Evolutionary conservation across 2,888 invertebrate genomes (phyloP).

Genomic region (Pseudococcus jackbeardsleyi): DNA sequence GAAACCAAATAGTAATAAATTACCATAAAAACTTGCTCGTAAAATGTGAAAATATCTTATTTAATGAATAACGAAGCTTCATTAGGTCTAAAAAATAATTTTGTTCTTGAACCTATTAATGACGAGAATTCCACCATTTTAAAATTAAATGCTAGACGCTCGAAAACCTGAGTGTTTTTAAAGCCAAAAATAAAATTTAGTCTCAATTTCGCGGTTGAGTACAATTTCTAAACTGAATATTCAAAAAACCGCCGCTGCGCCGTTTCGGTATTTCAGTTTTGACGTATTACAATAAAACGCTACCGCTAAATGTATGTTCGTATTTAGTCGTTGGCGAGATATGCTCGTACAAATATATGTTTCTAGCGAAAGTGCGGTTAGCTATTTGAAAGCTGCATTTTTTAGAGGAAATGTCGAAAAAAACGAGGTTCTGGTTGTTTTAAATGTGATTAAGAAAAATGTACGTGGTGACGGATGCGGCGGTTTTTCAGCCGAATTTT

Average conservation of each 20-base stretch:
- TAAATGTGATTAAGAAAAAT: neutral
- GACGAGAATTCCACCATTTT: neutral
- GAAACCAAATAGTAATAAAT: neutral
- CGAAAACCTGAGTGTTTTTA: neutral
- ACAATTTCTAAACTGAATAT: neutral
- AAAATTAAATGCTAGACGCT: neutral
- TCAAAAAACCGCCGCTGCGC: neutral
- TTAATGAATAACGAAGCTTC: neutral
- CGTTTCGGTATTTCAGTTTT: neutral
- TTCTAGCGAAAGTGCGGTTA: neutral
- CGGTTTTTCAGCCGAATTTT: neutral
- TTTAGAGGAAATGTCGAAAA: neutral
- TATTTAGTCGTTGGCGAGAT: too few relatives aligned
- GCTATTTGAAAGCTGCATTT: neutral
- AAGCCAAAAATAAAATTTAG: neutral
- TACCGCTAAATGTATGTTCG: neutral
- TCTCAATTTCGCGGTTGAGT: neutral
- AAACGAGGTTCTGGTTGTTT: neutral
- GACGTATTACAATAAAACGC: constrained; percentile 27
- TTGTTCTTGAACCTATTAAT: neutral
- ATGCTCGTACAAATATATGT: too few relatives aligned
- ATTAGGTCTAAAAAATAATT: neutral
- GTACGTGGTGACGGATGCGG: too few relatives aligned
- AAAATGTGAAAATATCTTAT: neutral
- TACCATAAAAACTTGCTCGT: neutral